These are phyloP conservation scores for Monopterus albus DNA, from an alignment of 2,113 vertebrate genomes.

Conservation along the genomic window DNA sequence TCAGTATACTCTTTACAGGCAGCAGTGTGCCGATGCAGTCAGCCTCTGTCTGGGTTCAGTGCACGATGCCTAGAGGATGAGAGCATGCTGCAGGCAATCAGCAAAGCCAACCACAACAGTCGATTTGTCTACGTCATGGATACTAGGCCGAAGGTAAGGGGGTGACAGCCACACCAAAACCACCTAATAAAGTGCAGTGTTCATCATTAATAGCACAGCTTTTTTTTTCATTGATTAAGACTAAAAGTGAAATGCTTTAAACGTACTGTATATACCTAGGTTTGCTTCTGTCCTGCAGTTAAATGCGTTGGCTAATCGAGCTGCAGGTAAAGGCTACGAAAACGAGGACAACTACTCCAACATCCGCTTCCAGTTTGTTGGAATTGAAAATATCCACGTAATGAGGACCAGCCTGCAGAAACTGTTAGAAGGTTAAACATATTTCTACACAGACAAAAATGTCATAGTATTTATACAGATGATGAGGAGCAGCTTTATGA, in stretches of 20 bases:
- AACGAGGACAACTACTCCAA: constrained; percentile 99
- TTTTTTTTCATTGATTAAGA: too few relatives aligned
- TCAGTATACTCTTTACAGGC: constrained; percentile 81
- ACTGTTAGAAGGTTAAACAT: constrained; percentile 89
- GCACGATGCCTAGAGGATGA: constrained; percentile 97
- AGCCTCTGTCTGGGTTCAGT: constrained; percentile 97
- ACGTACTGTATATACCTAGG: too few relatives aligned
- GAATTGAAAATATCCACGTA: constrained; percentile 99
- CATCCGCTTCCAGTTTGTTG: constrained; percentile 99
- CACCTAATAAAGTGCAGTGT: too few relatives aligned
- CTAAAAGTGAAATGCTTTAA: too few relatives aligned
- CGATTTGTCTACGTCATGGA: constrained; percentile 96
- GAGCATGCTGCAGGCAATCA: constrained; percentile 95
- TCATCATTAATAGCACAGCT: too few relatives aligned
- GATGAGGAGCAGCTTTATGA: not conserved
- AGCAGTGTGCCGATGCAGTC: constrained; percentile 96
- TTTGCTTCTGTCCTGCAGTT: constrained; percentile 78
- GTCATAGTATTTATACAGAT: not conserved
- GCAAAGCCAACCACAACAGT: constrained; percentile 93
- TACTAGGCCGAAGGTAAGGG: constrained; percentile 92
- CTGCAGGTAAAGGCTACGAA: constrained; percentile 98
- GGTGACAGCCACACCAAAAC: not conserved
- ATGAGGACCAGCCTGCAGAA: constrained; percentile 97
- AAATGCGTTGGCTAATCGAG: constrained; percentile 96
- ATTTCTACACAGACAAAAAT: not conserved